These are phyloP conservation scores for Remorina albescens DNA, from an alignment of 2,797 vertebrate genomes.

Conservation along the genomic window DNA sequence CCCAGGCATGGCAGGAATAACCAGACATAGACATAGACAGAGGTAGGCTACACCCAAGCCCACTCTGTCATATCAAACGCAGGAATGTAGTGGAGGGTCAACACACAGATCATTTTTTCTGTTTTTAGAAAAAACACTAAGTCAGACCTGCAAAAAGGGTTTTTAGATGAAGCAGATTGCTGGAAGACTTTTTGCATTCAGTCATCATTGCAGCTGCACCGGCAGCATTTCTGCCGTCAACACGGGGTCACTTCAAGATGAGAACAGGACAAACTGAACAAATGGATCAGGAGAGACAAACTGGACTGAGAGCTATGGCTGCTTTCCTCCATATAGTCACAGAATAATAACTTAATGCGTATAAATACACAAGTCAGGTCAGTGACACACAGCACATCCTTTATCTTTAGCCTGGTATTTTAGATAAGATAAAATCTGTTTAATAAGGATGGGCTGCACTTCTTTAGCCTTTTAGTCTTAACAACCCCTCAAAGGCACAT, in stretches of 20 bases:
- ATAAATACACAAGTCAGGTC: too few relatives aligned
- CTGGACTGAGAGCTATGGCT: background rate
- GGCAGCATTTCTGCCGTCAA: background rate
- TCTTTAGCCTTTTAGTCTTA: too few relatives aligned
- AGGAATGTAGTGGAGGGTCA: slow-evolving; percentile 20
- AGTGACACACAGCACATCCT: too few relatives aligned
- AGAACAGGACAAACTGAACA: background rate
- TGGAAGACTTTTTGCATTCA: slow-evolving; percentile 19
- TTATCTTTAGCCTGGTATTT: too few relatives aligned
- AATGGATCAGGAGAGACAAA: background rate
- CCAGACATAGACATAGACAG: slow-evolving; percentile 37
- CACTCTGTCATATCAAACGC: slow-evolving; percentile 13
- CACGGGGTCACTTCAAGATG: background rate
- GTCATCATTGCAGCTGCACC: slow-evolving; percentile 41
- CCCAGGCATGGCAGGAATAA: slow-evolving; percentile 8
- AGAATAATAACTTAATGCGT: background rate
- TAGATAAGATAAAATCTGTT: too few relatives aligned
- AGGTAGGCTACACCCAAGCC: background rate
- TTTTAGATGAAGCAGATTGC: background rate
- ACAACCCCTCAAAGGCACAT: too few relatives aligned
- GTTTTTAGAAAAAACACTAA: background rate
- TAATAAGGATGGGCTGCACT: too few relatives aligned
- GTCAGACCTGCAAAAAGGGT: background rate
- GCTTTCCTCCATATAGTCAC: background rate
- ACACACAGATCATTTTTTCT: background rate